These are phyloP conservation scores for Apantesis nais DNA, from an alignment of 2,888 invertebrate species.

Conservation along the genomic window DNA sequence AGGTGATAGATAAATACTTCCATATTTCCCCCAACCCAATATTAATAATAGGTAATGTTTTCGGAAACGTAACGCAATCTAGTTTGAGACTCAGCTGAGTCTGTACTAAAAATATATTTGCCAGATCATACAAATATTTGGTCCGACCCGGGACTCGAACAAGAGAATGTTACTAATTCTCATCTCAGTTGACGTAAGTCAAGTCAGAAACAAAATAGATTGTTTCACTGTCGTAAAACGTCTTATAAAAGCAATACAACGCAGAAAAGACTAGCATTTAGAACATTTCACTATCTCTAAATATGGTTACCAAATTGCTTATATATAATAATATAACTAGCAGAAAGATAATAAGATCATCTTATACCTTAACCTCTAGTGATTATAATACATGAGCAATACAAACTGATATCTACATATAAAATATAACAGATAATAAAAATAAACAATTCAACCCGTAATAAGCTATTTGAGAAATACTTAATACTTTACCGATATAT, in stretches of 20 bases:
- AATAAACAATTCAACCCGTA: constrained; percentile 37
- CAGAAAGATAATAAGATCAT: constrained; percentile 21
- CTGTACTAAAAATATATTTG: too few species aligned
- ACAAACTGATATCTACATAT: constrained; percentile 10
- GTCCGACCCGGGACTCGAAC: too few species aligned
- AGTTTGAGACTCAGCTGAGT: too few species aligned
- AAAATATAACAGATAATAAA: constrained; percentile 2
- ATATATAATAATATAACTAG: constrained; percentile 28
- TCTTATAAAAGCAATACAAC: neutral
- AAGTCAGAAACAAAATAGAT: neutral
- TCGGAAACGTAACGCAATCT: too few species aligned
- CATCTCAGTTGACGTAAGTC: neutral
- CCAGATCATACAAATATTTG: too few species aligned
- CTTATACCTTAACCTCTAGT: constrained; percentile 30
- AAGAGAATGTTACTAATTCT: neutral
- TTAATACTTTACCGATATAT: constrained; percentile 34
- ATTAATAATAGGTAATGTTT: too few species aligned
- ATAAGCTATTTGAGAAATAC: constrained; percentile 30
- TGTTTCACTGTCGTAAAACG: neutral
- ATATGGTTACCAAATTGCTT: constrained; percentile 48
- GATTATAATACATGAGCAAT: constrained; percentile 29
- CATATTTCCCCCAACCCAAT: too few species aligned
- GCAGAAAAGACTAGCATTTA: constrained; percentile 17
- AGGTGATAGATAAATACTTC: too few species aligned
- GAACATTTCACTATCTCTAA: constrained; percentile 19